Evolutionary conservation across 2,888 invertebrate species (phyloP), one percentile per base, ranked within the genome.

Genomic region (Trachelus tabidus): DNA sequence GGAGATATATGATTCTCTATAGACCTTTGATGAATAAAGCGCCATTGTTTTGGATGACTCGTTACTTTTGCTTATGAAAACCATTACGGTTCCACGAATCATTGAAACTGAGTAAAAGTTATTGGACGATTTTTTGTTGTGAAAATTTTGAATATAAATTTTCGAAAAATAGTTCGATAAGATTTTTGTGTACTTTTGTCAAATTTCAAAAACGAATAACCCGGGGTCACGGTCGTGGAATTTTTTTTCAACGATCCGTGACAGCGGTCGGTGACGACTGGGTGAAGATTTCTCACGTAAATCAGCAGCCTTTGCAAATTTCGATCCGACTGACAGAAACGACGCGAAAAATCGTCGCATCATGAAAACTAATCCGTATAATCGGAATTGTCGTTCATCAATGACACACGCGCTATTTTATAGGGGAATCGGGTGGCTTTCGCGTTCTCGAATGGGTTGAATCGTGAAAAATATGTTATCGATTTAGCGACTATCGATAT

Each of bases 401-500:
- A 78, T 76, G 69, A 76, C 75, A 69, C 73, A 56, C 69, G n/a
- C 37, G 23, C 37, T 12, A 34, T 31, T 33, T 31, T 12, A 71
- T 33, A 31, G 4, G 33, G 71, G 34, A 71, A n/a, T 9, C 23
- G 56, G 56, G 23, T 56, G 56, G 56, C 23, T 56, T 56, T 56
- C 23, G 56, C 56, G 9, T 2, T 56, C 56, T 56, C 9, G 6
- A 9, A 56, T 56, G 23, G 23, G 31, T 34, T 31, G 12, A 34
- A 31, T 71, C 23, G 33, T 68, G 37, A 69, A 74, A 73, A 75
- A 73, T 73, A 73, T 30, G 80, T 79, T 82, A 83, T 85, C 83
- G 84, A 86, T 86, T 82, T 80, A 76, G 75, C 76, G 75, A 79
- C 82, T 82, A 83, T 83, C 82, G 83, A 83, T 85, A 81, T 83